Evolutionary conservation across 2,113 vertebrate genomes (phyloP), one percentile per base, ranked within the genome.

Genomic region (Elachura formosa): DNA sequence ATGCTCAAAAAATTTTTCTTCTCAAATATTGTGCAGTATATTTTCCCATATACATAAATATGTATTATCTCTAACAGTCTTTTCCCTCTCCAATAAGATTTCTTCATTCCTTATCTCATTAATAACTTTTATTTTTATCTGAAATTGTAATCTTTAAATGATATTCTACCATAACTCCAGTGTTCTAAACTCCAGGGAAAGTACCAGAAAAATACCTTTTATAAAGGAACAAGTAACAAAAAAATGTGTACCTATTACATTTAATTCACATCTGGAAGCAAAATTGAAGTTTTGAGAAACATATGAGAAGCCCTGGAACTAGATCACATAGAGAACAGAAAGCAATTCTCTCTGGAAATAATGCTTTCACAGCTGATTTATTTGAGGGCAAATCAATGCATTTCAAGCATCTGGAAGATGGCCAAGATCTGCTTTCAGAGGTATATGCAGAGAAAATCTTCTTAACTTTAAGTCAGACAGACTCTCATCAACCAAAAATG

Each of bases 401-500:
- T 62, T 86, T 90, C 67, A 84, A 89, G 54, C 3, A 20, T 18
- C 29, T 79, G 55, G 73, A 91, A 83, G 48, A 59, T 71, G 29
- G 12, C 54, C 31, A 90, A 78, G 36, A 45, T 95, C 40, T 84
- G 66, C 83, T 90, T 96, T 95, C 72, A 90, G 38, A 93, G 66
- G 18, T 56, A 67, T 28, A 52, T 5, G 59, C 20, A 34, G 24
- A 85, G 45, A 73, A 87, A 74, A 8, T 76, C 20, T 85, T 91
- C 55, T 75, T 9, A 90, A 94, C 56, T 52, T 90, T 84, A 92
- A 89, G 80, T 54, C 38, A 28, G 48, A 83, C 0, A 8, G 22
- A 88, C 11, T 68, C 29, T n/a, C 15, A 46, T 64, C 63, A 86
- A 63, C 33, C 24, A 59, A 84, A 77, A 79, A 12, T 5, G 25